These are phyloP conservation scores for Tolypeutes matacus DNA, from an alignment of 2,797 vertebrate species.

Conservation along the genomic window DNA sequence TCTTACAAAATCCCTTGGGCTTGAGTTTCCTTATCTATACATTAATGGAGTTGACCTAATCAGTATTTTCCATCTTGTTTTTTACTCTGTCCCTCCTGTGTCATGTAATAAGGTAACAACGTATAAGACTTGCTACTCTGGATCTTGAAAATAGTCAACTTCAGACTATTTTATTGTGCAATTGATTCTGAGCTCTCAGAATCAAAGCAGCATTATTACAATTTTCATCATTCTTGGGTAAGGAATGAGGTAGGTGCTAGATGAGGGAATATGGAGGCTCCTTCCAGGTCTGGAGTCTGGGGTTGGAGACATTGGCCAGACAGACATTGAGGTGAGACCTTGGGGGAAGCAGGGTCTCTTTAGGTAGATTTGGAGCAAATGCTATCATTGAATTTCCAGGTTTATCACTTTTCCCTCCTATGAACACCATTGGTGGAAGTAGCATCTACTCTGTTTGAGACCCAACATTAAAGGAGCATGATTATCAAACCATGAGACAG, in stretches of 20 bases:
- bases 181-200: not conserved
- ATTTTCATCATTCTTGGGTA: not conserved
- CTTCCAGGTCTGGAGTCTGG: not conserved
- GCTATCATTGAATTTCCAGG: not conserved
- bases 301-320: not conserved
- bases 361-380: constrained; percentile 2
- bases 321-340: too few species aligned
- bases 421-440: not conserved
- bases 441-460: not conserved
- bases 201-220: not conserved
- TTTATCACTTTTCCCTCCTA: not conserved
- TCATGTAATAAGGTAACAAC: not conserved
- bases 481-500: not conserved
- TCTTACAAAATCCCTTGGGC: not conserved
- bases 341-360: not conserved
- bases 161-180: not conserved
- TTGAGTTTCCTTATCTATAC: constrained; percentile 12
- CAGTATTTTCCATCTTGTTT: not conserved
- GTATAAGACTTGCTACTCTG: not conserved
- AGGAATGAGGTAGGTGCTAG: not conserved
- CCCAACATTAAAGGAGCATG: not conserved
- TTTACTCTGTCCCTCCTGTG: not conserved
- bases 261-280: not conserved
- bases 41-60: not conserved
- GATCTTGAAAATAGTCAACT: not conserved